These are phyloP conservation scores for Acrossocheilus wenchowensis DNA, from an alignment of 2,797 vertebrate species.

Conservation along the genomic window DNA sequence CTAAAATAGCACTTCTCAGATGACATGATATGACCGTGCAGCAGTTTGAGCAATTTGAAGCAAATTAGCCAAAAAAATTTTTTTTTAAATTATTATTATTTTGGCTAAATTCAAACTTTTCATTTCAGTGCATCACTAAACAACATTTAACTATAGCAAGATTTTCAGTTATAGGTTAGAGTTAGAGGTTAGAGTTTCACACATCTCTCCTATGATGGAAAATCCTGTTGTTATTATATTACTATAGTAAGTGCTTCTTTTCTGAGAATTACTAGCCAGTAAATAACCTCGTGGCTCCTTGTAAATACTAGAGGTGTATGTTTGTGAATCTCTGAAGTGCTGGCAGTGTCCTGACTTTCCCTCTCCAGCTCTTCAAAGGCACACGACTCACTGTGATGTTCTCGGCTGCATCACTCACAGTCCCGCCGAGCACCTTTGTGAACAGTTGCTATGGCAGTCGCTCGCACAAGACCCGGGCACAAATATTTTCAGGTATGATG, in stretches of 20 bases:
- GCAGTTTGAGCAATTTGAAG: background rate
- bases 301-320: slow-evolving; percentile 4
- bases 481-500: slow-evolving; percentile 41
- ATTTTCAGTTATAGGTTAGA: background rate
- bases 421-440: background rate
- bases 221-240: background rate
- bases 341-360: slow-evolving; percentile 31
- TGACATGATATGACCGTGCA: background rate
- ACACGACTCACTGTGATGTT: slow-evolving; percentile 39
- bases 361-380: slow-evolving; percentile 31
- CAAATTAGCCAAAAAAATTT: background rate
- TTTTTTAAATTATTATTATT: background rate
- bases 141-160: background rate
- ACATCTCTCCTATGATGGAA: background rate
- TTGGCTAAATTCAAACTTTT: background rate
- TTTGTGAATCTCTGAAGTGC: slow-evolving; percentile 32
- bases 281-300: background rate
- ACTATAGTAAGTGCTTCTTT: background rate
- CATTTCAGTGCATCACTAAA: background rate
- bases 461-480: slow-evolving; percentile 19
- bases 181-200: background rate
- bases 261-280: background rate
- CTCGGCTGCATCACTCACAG: slow-evolving; percentile 33
- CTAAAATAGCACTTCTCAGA: background rate
- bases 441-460: slow-evolving; percentile 46